Evolutionary conservation across 1,140 invertebrate genomes (phyloP), one percentile per base, ranked within the genome.

Genomic region (Sycobia sp.): DNA sequence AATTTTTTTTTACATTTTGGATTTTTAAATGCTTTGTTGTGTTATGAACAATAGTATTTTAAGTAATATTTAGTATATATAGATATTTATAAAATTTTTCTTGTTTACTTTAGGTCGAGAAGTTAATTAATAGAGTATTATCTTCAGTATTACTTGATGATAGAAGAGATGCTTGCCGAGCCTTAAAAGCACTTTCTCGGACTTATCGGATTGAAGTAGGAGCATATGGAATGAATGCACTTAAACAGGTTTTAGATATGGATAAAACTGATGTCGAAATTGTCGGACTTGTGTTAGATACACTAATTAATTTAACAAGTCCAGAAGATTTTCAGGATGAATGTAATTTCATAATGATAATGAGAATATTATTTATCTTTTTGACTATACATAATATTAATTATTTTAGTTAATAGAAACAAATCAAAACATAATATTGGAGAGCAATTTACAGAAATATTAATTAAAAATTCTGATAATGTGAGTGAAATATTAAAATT

Each of bases 381-480:
- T 7, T 7, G 5, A 32, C 11, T 32, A 32, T 32, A 11, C 29
- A 32, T 32, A 32, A 11, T 4, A 32, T 32, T 32, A 7, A 32
- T 32, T 38, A 14, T 43, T 70, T 68, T 72, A 72, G 81, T 81
- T 23, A 79, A 84, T 25, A 83, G 86, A 44, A 71, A 79, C 59
- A 76, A 76, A 58, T 62, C 72, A 22, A 69, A 76, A 1, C 72
- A 67, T 49, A 80, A 81, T 62, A 76, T 91, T 49, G 96, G 97
- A 10, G 92, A 94, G 74, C 94, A 98, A 76, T 99, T 99, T 75
- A 97, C 97, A 5, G 97, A 99, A 85, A 98, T 99, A 84, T 97
- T 98, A 75, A 91, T 98, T 8, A 98, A 99, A 80, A 89, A 92
- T 69, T 82, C 87, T 14, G 92, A 96, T 63, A 96, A 95, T 80